Evolutionary conservation across 2,113 vertebrate species (phyloP), one percentile per base, ranked within the genome.

Genomic region (Erythrocercus mccallii): DNA sequence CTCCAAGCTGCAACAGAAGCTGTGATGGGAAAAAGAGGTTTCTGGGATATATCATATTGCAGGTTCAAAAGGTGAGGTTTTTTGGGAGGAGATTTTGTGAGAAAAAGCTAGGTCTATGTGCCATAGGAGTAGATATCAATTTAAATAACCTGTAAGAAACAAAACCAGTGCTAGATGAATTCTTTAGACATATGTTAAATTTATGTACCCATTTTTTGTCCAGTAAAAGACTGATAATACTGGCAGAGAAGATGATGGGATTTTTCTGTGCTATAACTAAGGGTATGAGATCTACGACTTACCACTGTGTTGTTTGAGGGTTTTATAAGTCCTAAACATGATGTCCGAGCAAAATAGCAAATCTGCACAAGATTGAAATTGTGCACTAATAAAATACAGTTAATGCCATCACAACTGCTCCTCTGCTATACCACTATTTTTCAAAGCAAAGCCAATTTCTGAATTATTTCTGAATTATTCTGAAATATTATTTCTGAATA

Each of bases 91-190:
- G 2, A 58, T 3, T 28, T 58, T 64, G 5, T 40, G 31, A 64
- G 57, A 50, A 48, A 56, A 11, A 42, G 25, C 8, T 62, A 76
- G 5, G 13, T 35, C 18, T 77, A 5, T 65, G 23, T 54, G 22
- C 31, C 45, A 19, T 15, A 73, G 13, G 5, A 6, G 6, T 19
- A 61, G 11, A 50, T n/a, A 88, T 7, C 2, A 70, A 66, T 37
- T 56, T 40, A 54, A 88, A 40, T 16, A 27, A 48, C 20, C 31
- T 80, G 44, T 38, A 70, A 62, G 21, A 51, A 83, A 60, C 35
- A 48, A 62, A 30, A 9, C 31, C 73, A 66, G 11, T 0, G 0
- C 10, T 17, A 37, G 19, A 74, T 0, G 0, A 76, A 33, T 44
- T n/a, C 11, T 71, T 64, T 11, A 45, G n/a, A 42, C 28, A 51